Conservation (phyloP, 2,888 invertebrate species). For the Stenichneumon culpator region DNA sequence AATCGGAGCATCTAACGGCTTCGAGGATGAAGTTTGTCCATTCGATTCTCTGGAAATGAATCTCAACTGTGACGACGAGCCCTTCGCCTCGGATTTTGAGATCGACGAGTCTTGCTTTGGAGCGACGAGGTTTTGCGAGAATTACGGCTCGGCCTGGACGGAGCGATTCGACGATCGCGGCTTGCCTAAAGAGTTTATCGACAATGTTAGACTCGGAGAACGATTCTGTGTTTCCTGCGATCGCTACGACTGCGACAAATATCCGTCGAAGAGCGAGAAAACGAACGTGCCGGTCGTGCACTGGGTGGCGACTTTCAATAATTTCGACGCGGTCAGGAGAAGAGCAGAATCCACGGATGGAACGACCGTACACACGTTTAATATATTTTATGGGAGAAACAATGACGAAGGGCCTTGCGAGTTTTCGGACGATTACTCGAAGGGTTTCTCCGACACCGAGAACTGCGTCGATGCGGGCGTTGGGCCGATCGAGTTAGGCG, state of each 20-base stretch:
- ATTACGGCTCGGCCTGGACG: constrained; percentile 33
- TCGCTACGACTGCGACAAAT: constrained; percentile 31
- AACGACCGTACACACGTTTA: constrained; percentile 31
- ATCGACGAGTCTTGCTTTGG: constrained; percentile 39
- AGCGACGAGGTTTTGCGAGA: constrained; percentile 21
- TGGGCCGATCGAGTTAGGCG: constrained; percentile 20
- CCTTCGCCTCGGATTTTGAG: constrained; percentile 38
- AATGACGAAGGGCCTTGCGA: neutral
- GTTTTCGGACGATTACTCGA: constrained; percentile 40
- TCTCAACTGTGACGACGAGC: constrained; percentile 10
- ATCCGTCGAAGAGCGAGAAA: neutral
- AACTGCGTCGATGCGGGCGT: constrained; percentile 20
- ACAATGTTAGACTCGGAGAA: constrained; percentile 18
- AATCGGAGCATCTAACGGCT: neutral
- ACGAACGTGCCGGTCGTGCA: constrained; percentile 22
- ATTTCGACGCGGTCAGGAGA: constrained; percentile 27
- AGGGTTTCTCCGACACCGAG: constrained; percentile 16
- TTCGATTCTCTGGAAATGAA: constrained; percentile 35
- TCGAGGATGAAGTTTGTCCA: neutral
- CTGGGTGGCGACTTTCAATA: constrained; percentile 41
- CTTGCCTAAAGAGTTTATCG: constrained; percentile 5
- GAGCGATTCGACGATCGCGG: constrained; percentile 57
- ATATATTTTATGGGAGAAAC: constrained; percentile 42
- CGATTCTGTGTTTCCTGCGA: constrained; percentile 50
- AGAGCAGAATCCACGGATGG: neutral